Base-by-base conservation (phyloP, 2,797 vertebrate genomes). In the Peromyscus eremicus region DNA sequence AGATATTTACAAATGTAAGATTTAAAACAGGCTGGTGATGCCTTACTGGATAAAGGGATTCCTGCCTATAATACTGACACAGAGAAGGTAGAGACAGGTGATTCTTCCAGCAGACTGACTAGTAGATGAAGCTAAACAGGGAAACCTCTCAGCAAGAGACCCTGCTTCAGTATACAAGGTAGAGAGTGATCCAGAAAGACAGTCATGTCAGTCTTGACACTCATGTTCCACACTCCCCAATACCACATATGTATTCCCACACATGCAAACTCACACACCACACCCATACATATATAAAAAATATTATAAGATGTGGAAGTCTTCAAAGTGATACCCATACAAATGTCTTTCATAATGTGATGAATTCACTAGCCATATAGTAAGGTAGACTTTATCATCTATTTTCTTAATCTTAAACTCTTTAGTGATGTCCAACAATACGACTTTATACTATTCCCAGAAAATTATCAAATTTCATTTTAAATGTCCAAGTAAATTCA, bases 321-420 rank as follows among this genome's bases (percentile, higher is more conserved):
- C 85, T 92, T 94, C n/a, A 73, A 62, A 37, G 23, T 81, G 29
- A 88, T 73, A 70, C 49, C 64, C 27, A 1, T 89, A 46, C 75
- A 57, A 92, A 13, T 14, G 68, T 86, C 34, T 60, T 40, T 40
- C 29, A 62, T 55, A 29, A 77, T 52, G 37, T 85, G 8, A 19
- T 17, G 55, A 92, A 82, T n/a, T 82, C 52, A 84, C n/a, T 34
- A 49, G 62, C 73, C 40, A 75, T 0, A 27, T 49, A 27, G 1
- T 90, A 46, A 81, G 6, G 52, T 9, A 76, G 21, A 11, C 32
- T 37, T 77, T 70, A 82, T 73, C 57, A 43, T 60, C 43, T 71
- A 37, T 46, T 52, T 68, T 94, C n/a, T 68, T 19, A 52, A 34
- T 85, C 6, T 79, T 70, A 91, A 96, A 86, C 11, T 95, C 68